Evolutionary conservation across 2,113 vertebrate genomes (phyloP).

Genomic region (Salminus brasiliensis): DNA sequence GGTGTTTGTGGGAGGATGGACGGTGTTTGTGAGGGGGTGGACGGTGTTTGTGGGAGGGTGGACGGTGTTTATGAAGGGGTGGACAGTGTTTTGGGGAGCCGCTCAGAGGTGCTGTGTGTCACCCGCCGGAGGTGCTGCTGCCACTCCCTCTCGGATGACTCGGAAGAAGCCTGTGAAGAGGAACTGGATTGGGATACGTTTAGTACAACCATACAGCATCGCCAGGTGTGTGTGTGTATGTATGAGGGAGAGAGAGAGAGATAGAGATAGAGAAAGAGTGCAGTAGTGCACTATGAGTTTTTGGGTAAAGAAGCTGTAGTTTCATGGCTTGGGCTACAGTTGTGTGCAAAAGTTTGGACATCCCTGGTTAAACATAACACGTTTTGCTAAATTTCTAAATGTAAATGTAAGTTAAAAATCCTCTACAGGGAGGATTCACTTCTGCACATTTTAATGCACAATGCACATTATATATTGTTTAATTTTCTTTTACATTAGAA

Average conservation of each 20-base stretch:
- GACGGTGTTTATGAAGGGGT: not conserved
- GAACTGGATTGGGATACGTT: slow-evolving; percentile 80
- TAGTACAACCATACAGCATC: slow-evolving; percentile 73
- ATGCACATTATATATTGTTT: no score
- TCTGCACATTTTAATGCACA: no score
- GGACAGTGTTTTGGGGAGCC: slow-evolving; percentile 11
- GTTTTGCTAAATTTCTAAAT: no score
- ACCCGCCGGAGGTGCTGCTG: slow-evolving; percentile 31
- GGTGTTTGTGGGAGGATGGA: not conserved
- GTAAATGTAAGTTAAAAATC: no score
- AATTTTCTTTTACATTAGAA: no score
- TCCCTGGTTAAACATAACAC: no score
- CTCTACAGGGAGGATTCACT: no score
- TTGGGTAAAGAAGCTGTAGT: no score
- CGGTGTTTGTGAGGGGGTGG: slow-evolving; percentile 15
- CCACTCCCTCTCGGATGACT: slow-evolving; percentile 60
- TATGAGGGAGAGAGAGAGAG: not conserved
- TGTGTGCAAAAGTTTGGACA: no score
- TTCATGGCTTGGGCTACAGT: no score
- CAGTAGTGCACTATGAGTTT: no score
- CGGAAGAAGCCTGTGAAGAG: slow-evolving; percentile 66
- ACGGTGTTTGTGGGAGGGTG: not conserved
- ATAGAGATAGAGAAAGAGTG: not conserved
- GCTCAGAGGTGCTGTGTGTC: slow-evolving; percentile 54
- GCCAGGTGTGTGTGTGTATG: slow-evolving; percentile 56